phyloP scores from a whole-genome alignment of 2,113 vertebrate genomes.

The Plestiodon gilberti region DNA sequence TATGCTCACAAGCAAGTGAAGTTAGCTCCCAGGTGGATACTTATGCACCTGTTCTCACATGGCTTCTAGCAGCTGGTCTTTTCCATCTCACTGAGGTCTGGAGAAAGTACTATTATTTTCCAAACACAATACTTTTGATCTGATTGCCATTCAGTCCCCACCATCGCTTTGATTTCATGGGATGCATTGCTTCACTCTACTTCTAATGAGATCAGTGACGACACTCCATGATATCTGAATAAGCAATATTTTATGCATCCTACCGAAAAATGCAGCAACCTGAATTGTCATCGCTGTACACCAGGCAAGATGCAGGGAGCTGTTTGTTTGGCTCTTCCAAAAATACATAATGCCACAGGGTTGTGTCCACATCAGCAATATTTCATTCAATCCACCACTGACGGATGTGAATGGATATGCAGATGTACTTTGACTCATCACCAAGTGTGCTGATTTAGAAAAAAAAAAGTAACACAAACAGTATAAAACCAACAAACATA shows the following conservation, averaged over 20 bases:
- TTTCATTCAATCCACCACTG: not conserved
- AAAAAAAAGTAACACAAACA: not conserved
- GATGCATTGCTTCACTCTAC: not conserved
- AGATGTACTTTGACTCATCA: not conserved
- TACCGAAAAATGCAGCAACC: not conserved
- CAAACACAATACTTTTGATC: not conserved
- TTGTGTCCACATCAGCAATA: not conserved
- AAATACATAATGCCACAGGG: not conserved
- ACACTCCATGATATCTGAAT: not conserved
- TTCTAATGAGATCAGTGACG: not conserved
- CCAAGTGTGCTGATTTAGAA: not conserved
- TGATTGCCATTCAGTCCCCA: not conserved
- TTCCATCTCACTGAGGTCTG: not conserved
- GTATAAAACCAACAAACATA: not conserved
- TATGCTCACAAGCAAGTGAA: slow-evolving; percentile 1
- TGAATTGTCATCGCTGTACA: not conserved
- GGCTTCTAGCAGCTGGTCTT: slow-evolving; percentile 10
- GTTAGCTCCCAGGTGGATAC: not conserved
- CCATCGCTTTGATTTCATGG: not conserved
- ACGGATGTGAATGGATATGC: not conserved
- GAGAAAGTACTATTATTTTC: not conserved
- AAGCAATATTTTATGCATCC: not conserved
- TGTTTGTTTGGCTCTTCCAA: not conserved
- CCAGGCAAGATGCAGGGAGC: not conserved
- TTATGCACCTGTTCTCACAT: slow-evolving; percentile 28